Evolutionary conservation across 2,888 invertebrate species (phyloP), one percentile per base, ranked within the genome.

Genomic region (Limnephilus lunatus): DNA sequence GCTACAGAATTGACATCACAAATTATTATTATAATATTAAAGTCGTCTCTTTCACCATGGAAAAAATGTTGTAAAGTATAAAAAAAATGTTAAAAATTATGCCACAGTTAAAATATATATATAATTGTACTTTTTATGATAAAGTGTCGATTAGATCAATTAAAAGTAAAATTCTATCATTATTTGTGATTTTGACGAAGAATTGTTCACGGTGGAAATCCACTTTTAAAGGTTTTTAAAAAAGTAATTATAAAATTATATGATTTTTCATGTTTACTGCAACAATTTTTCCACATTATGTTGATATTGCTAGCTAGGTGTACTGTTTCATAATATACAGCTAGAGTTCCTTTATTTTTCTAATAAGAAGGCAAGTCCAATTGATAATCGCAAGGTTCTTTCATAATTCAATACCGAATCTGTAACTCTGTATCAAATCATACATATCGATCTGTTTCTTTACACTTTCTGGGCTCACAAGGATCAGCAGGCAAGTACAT

Each of bases 401-500:
- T 91, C 48, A 91, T 31, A 91, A n/a, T 19, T 85, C 86, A 32
- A 92, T 92, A 83, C 94, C 94, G 94, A 95, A 95, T 31, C 94
- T 94, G 94, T 95, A 95, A 48, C 94, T 94, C 91, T 94, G 89
- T 44, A 94, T 94, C 31, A 94, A 91, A 48, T 94, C 92, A 80
- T 94, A 92, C n/a, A 94, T 89, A 92, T 94, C 94, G 53, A 95
- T 94, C 81, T 92, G 93, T 11, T 93, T 92, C 92, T 94, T 94
- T 19, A 94, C 92, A 7, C 91, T 83, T 85, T 94, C 94, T 25
- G 94, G 94, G 92, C 94, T 94, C 81, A 95, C 94, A 9, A 95
- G 82, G 89, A 95, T 94, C 68, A 95, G 92, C 94, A 95, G 94
- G 90, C 94, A 95, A 5, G 95, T 95, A 85, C 95, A 95, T 91